A percentile compares a stretch with the other conserved stretches of the same genome.
phyloP scores from a whole-genome alignment of 2,888 invertebrate species.

The Adelognathus sp. region DNA sequence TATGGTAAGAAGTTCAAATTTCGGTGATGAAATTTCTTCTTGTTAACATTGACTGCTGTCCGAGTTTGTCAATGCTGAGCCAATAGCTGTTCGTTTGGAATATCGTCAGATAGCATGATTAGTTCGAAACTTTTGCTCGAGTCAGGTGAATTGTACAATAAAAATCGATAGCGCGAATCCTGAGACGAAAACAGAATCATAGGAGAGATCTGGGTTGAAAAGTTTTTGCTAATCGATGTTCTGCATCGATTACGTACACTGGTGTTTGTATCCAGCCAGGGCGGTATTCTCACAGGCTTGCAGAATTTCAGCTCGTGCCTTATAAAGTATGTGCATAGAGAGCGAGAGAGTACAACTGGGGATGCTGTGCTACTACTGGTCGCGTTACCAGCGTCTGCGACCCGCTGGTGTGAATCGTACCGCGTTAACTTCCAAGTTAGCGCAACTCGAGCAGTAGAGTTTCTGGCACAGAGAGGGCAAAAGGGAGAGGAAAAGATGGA shows the following conservation, averaged over 20 bases:
- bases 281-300: slow-evolving; percentile 44
- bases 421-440: slow-evolving; percentile 53
- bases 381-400: slow-evolving; percentile 43
- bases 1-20: too few species aligned
- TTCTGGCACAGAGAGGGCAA: slow-evolving; percentile 52
- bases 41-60: too few species aligned
- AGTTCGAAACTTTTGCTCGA: not conserved
- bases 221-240: slow-evolving; percentile 43
- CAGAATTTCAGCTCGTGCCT: slow-evolving; percentile 35
- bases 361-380: slow-evolving; percentile 10
- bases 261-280: slow-evolving; percentile 27
- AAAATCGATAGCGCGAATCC: not conserved
- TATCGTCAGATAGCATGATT: too few species aligned
- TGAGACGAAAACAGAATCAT: not conserved
- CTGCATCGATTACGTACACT: slow-evolving; percentile 23
- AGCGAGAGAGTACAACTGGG: not conserved
- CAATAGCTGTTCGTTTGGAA: too few species aligned
- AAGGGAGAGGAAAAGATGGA: slow-evolving; percentile 10
- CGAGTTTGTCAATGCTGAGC: too few species aligned
- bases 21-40: too few species aligned
- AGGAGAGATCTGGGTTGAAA: not conserved
- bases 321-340: slow-evolving; percentile 27
- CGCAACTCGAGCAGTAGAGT: slow-evolving; percentile 57
- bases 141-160: not conserved
- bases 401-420: slow-evolving; percentile 56